phyloP scores from a whole-genome alignment of 2,797 vertebrate species.

The Psittacula echo region DNA sequence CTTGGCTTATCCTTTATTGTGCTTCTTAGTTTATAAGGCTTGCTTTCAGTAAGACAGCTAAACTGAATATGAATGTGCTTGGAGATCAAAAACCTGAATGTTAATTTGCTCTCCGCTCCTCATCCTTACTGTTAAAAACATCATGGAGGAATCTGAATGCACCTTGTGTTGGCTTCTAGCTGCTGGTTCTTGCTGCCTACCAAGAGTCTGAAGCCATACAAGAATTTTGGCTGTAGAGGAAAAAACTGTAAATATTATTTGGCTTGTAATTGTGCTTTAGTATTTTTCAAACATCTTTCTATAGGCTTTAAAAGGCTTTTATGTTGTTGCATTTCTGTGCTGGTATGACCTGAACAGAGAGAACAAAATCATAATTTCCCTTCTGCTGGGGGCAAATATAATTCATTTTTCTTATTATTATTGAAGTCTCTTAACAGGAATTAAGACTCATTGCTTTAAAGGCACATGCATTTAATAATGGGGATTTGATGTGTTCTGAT shows the following conservation, averaged over 20 bases:
- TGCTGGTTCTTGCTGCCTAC: background rate
- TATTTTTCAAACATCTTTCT: background rate
- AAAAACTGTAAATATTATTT: background rate
- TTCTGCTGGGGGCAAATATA: background rate
- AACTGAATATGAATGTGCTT: background rate
- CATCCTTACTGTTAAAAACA: background rate
- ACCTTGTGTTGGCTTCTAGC: background rate
- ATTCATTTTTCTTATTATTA: slow-evolving; percentile 10
- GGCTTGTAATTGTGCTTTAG: background rate
- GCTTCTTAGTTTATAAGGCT: background rate
- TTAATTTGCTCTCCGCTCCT: background rate
- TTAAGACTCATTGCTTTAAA: slow-evolving; percentile 23
- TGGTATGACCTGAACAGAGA: background rate
- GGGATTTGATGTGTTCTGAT: slow-evolving; percentile 28
- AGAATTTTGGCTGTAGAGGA: background rate
- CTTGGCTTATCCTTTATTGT: background rate
- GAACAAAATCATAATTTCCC: slow-evolving; percentile 6
- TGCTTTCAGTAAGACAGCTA: background rate
- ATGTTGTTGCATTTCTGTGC: background rate
- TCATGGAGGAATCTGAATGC: background rate
- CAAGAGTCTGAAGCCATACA: background rate
- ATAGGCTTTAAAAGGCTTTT: background rate
- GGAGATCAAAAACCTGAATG: background rate
- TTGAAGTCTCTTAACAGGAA: slow-evolving; percentile 19
- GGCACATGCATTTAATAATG: slow-evolving; percentile 50